These are phyloP conservation scores for Microctonus brassicae DNA, from an alignment of 2,888 invertebrate genomes.

Conservation along the genomic window DNA sequence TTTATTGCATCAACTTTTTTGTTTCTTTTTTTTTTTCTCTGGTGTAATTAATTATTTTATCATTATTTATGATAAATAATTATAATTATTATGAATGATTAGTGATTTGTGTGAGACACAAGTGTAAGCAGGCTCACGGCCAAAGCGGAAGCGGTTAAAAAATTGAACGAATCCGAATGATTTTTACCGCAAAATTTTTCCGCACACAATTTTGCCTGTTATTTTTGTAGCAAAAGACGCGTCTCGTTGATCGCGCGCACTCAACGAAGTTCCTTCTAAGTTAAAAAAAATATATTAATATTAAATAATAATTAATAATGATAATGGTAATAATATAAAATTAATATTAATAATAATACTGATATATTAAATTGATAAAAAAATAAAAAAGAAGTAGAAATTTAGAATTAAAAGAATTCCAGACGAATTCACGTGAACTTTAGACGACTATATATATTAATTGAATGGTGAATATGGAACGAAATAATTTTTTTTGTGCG, in stretches of 20 bases:
- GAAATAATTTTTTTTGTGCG: slow-evolving; percentile 1
- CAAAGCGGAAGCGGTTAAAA: slow-evolving; percentile 32
- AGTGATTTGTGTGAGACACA: slow-evolving; percentile 27
- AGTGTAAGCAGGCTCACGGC: slow-evolving; percentile 29
- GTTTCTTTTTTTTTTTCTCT: too few species aligned
- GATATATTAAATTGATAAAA: too few species aligned
- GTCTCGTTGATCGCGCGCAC: slow-evolving; percentile 43
- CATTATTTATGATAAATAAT: too few species aligned
- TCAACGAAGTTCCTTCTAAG: slow-evolving; percentile 52
- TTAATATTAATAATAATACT: too few species aligned
- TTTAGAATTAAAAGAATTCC: slow-evolving; percentile 17
- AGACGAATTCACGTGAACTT: slow-evolving; percentile 16
- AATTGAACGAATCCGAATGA: slow-evolving; percentile 13
- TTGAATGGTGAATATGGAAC: slow-evolving; percentile 19
- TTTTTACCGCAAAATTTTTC: slow-evolving; percentile 40
- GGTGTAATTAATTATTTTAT: too few species aligned
- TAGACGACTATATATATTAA: slow-evolving; percentile 23
- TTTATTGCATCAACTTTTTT: too few species aligned
- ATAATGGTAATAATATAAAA: background rate
- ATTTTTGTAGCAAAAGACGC: slow-evolving; percentile 59
- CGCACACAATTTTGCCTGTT: slow-evolving; percentile 53
- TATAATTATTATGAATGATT: background rate
- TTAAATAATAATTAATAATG: background rate
- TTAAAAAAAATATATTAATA: slow-evolving; percentile 37
- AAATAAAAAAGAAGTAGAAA: too few species aligned